Evolutionary conservation across 2,113 vertebrate genomes (phyloP).

Genomic region (Tringa solitaria): DNA sequence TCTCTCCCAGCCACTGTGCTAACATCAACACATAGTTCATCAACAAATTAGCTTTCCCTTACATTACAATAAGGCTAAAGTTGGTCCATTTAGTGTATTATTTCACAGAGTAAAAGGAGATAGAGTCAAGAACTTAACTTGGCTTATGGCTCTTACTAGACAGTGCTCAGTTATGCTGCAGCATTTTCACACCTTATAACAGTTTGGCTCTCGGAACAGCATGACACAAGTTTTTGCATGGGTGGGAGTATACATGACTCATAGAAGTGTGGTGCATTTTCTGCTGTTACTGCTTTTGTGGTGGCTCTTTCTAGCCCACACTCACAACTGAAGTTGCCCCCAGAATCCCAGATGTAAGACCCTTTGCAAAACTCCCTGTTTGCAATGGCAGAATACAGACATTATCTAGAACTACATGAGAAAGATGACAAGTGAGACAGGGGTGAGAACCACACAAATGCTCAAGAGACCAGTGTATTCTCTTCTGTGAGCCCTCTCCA

Average conservation of each 20-base stretch:
- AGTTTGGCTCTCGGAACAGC: not conserved
- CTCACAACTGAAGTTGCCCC: not conserved
- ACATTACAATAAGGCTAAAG: not conserved
- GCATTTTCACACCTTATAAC: not conserved
- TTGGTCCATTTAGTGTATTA: not conserved
- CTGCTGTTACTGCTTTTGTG: not conserved
- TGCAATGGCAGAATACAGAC: not conserved
- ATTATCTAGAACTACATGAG: not conserved
- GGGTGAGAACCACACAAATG: not conserved
- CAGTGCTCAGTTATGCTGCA: not conserved
- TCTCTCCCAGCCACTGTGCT: not conserved
- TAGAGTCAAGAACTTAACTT: not conserved
- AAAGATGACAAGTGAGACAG: not conserved
- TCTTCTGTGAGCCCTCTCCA: not conserved
- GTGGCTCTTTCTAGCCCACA: not conserved
- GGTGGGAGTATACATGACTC: not conserved
- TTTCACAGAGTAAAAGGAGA: not conserved
- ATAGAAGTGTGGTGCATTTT: fast-evolving
- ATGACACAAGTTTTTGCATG: not conserved
- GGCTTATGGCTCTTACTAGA: not conserved
- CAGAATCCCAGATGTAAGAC: not conserved
- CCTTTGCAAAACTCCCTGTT: not conserved
- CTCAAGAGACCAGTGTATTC: not conserved
- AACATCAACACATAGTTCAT: not conserved
- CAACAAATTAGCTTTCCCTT: not conserved